These are phyloP conservation scores for Corapipo altera DNA, from an alignment of 2,113 vertebrate genomes.

Conservation along the genomic window DNA sequence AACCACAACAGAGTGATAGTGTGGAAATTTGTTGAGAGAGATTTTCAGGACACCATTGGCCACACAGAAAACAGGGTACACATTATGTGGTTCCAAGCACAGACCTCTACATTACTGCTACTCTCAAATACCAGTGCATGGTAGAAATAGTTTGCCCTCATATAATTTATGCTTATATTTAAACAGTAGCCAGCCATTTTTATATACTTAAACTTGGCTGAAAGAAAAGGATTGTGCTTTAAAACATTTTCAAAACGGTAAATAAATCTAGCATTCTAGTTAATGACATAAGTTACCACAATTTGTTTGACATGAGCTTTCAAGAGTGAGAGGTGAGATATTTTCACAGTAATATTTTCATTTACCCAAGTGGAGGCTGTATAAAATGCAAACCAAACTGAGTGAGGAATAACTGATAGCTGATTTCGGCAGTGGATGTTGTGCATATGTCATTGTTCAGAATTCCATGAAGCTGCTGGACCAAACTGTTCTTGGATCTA, in stretches of 20 bases:
- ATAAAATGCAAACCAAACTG: neutral
- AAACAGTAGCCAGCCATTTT: neutral
- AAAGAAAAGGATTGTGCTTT: neutral
- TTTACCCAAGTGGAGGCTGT: neutral
- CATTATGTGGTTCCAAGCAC: constrained; percentile 18
- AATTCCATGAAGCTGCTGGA: neutral
- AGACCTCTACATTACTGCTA: neutral
- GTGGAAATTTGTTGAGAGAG: constrained; percentile 24
- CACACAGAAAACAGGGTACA: neutral
- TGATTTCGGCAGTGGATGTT: neutral
- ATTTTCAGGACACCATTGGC: neutral
- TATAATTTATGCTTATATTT: neutral
- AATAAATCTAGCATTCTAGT: neutral
- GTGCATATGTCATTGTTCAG: neutral
- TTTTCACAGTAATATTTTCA: neutral
- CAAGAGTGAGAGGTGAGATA: neutral
- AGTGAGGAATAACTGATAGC: neutral
- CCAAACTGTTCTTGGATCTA: neutral
- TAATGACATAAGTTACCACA: neutral
- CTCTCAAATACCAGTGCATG: neutral
- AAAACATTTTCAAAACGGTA: neutral
- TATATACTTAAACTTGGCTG: neutral
- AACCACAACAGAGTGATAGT: constrained; percentile 24
- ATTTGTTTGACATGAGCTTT: neutral
- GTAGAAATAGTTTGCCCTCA: neutral